phyloP scores from a whole-genome alignment of 1,140 invertebrate species.

The Aphelenchoides besseyi region DNA sequence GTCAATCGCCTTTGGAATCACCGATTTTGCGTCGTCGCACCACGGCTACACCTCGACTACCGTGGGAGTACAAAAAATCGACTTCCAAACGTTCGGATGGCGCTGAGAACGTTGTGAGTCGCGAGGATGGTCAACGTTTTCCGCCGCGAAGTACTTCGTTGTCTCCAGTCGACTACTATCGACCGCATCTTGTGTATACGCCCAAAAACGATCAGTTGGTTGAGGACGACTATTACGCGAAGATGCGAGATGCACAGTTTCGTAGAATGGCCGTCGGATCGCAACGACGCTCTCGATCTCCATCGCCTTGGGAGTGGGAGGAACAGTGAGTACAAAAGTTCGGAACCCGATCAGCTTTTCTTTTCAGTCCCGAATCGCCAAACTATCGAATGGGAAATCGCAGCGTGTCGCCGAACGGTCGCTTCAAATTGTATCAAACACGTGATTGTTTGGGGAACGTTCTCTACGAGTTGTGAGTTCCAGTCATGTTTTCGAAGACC shows the following conservation, averaged over 20 bases:
- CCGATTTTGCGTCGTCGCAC: neutral
- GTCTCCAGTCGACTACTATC: neutral
- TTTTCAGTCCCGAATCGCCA: neutral
- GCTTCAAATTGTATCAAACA: slow-evolving; percentile 39
- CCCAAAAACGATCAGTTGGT: neutral
- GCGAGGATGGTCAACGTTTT: neutral
- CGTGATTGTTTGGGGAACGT: slow-evolving; percentile 35
- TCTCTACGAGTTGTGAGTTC: slow-evolving; percentile 33
- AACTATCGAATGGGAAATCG: slow-evolving; percentile 18
- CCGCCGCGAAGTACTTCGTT: neutral
- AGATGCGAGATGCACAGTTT: neutral
- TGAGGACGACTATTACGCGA: neutral
- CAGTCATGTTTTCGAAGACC: neutral
- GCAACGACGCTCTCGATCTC: neutral
- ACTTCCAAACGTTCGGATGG: neutral
- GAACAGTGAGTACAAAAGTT: neutral
- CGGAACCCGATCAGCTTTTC: neutral
- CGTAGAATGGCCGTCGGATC: neutral
- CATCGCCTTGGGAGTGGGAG: slow-evolving; percentile 16
- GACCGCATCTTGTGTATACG: neutral
- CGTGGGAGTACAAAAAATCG: slow-evolving; percentile 1
- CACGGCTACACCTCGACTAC: neutral
- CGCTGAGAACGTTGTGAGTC: neutral
- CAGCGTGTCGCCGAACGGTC: slow-evolving; percentile 27
- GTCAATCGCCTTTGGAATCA: neutral